These are phyloP conservation scores for Phyllotis vaccarum DNA, from an alignment of 2,797 vertebrate genomes.

Conservation along the genomic window DNA sequence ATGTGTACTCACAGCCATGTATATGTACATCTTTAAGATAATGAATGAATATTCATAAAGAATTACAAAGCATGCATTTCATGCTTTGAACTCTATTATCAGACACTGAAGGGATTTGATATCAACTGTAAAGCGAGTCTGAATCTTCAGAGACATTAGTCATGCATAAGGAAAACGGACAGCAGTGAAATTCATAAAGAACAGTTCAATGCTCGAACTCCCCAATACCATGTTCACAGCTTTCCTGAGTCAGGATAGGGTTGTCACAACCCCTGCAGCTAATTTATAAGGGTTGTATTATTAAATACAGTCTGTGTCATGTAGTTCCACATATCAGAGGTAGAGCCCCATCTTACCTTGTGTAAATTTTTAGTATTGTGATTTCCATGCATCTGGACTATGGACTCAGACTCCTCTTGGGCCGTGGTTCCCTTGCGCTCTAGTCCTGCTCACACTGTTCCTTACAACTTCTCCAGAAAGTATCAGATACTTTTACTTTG, in stretches of 20 bases:
- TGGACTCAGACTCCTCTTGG: not conserved
- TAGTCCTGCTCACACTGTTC: not conserved
- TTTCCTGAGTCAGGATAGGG: not conserved
- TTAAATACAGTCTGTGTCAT: not conserved
- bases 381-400: not conserved
- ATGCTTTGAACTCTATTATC: conserved; percentile 9
- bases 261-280: not conserved
- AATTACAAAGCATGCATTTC: conserved; percentile 6
- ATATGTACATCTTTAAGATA: not conserved
- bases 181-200: not conserved
- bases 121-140: not conserved
- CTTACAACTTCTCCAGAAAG: not conserved
- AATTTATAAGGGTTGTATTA: not conserved
- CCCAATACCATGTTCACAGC: not conserved
- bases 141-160: not conserved
- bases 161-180: conserved; percentile 15
- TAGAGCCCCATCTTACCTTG: not conserved
- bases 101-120: conserved; percentile 20
- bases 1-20: not conserved
- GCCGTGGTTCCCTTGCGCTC: rapidly evolving
- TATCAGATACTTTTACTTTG: not conserved
- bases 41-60: not conserved
- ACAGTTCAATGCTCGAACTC: not conserved
- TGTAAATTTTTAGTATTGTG: not conserved
- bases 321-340: not conserved